A percentile compares a stretch with the other conserved stretches of the same genome.
Evolutionary conservation across 1,140 invertebrate genomes (phyloP).

Genomic region (Homalodisca vitripennis): DNA sequence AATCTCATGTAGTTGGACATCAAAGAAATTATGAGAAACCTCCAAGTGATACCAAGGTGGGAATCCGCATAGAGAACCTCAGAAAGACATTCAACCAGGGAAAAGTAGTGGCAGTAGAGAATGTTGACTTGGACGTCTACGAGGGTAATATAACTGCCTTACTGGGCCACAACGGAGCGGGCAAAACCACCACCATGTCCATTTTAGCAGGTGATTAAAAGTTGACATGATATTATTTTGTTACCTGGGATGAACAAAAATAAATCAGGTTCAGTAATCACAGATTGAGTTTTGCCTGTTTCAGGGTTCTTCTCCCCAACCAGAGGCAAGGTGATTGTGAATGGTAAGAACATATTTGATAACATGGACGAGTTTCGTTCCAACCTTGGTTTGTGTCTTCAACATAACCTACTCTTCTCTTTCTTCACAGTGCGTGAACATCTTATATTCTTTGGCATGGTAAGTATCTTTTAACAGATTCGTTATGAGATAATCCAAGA

Average conservation of each 20-base stretch:
- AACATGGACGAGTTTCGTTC: background rate
- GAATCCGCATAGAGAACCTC: slow-evolving; percentile 28
- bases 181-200: too few relatives aligned
- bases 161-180: too few relatives aligned
- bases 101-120: slow-evolving; percentile 37
- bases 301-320: slow-evolving; percentile 31
- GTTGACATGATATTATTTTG: too few relatives aligned
- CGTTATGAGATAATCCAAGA: too few relatives aligned
- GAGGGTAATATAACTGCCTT: too few relatives aligned
- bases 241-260: too few relatives aligned
- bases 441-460: slow-evolving; percentile 44
- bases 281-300: too few relatives aligned
- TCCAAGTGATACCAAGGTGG: slow-evolving; percentile 25
- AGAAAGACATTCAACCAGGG: slow-evolving; percentile 31
- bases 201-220: too few relatives aligned
- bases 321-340: background rate
- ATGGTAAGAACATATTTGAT: background rate
- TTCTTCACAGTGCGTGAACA: slow-evolving; percentile 64
- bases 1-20: background rate
- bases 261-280: too few relatives aligned
- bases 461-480: too few relatives aligned
- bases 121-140: slow-evolving; percentile 40
- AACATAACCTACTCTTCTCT: slow-evolving; percentile 1
- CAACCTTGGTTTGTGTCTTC: slow-evolving; percentile 5
- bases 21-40: slow-evolving; percentile 29